Percentiles rank a stretch among this genome's conserved stretches.
Conservation (phyloP, 1,140 invertebrate species). For the Magallana ariakensis region DNA sequence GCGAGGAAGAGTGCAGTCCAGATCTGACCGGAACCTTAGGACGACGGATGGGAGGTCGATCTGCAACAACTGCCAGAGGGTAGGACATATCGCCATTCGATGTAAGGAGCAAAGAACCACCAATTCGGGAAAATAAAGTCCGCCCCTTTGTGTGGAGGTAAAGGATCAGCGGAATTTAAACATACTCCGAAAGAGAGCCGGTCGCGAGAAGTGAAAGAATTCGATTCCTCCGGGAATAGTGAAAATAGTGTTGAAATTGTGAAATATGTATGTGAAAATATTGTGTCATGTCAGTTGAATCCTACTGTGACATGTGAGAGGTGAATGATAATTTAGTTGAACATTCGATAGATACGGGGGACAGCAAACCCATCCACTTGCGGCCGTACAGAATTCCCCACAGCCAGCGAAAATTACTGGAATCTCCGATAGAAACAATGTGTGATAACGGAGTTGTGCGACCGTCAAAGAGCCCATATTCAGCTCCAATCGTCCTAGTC, state of each 20-base stretch:
- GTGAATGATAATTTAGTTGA: slow-evolving; percentile 17
- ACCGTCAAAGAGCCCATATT: slow-evolving; percentile 62
- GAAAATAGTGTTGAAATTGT: neutral
- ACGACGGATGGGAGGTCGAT: slow-evolving; percentile 44
- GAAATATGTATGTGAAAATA: neutral
- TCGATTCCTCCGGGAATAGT: neutral
- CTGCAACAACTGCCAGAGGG: slow-evolving; percentile 35
- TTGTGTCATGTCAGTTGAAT: neutral
- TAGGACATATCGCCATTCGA: neutral
- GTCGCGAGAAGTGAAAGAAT: neutral
- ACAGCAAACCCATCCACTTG: slow-evolving; percentile 2
- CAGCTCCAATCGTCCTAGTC: slow-evolving; percentile 66
- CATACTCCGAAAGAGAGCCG: neutral
- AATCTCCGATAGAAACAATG: slow-evolving; percentile 37
- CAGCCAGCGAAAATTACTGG: neutral
- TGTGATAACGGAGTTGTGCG: slow-evolving; percentile 61
- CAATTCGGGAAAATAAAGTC: neutral
- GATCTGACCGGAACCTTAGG: slow-evolving; percentile 1
- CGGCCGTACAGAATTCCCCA: slow-evolving; percentile 19
- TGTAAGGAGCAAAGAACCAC: neutral
- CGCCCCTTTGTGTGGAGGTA: slow-evolving; percentile 16
- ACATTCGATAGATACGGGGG: slow-evolving; percentile 30
- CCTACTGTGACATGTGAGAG: too few relatives aligned
- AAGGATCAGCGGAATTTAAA: neutral
- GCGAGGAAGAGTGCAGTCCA: neutral